phyloP scores from a whole-genome alignment of 2,888 invertebrate genomes.

The Oscheius sp. region DNA sequence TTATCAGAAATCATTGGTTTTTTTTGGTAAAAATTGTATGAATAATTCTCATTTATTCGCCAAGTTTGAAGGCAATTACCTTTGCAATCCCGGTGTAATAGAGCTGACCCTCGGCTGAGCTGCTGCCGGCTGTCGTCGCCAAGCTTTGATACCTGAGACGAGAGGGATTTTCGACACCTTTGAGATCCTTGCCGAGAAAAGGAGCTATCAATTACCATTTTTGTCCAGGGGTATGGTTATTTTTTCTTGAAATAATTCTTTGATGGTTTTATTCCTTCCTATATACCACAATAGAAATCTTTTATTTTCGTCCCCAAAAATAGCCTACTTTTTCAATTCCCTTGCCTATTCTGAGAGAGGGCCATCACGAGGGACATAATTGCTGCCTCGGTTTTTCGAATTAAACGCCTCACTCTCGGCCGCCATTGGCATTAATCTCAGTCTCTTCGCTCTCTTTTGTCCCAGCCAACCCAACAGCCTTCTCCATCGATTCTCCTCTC shows the following conservation, averaged over 20 bases:
- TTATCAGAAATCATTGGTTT: not conserved
- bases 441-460: not conserved
- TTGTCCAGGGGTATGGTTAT: not conserved
- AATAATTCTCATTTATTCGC: too few species aligned
- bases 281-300: too few species aligned
- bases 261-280: not conserved
- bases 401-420: too few species aligned
- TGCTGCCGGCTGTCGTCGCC: not conserved
- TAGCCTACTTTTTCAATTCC: too few species aligned
- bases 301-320: too few species aligned
- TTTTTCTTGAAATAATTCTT: not conserved
- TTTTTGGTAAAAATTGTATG: not conserved
- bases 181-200: not conserved
- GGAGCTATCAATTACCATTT: not conserved
- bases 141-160: constrained; percentile 1
- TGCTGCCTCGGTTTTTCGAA: too few species aligned
- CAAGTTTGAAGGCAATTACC: not conserved
- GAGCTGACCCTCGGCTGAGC: not conserved
- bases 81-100: not conserved
- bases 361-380: too few species aligned
- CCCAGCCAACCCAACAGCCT: too few species aligned
- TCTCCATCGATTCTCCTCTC: too few species aligned
- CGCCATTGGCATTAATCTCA: too few species aligned
- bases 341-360: too few species aligned
- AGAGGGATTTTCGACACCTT: constrained; percentile 7